Base-by-base conservation (phyloP, 53 echinoderm and acorn worm species). In the Holothuria scabra region DNA sequence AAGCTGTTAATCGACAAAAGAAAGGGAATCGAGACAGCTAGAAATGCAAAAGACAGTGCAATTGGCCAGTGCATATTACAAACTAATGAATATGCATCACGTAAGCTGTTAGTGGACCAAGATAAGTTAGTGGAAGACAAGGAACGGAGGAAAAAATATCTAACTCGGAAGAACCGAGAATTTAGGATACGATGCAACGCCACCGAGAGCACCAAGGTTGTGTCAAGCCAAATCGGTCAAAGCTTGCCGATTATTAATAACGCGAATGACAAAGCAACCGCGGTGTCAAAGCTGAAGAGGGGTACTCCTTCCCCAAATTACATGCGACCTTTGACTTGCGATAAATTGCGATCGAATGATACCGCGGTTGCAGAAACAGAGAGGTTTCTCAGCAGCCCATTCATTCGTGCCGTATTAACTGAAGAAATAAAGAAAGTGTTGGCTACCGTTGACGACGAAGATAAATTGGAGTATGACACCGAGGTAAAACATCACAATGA, bases 51-150 rank as follows among this genome's bases (percentile, higher is more conserved):
- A 41, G 94, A 92, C 59, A 94, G 93, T 63, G 94, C 94, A 8
- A 92, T 92, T 34, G 97, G 97, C 0, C 94, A 90, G 66, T 96
- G 97, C 74, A 93, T 96, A 33, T 76, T 96, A 52, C 91, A 87
- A 18, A 46, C 90, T 0, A 96, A 94, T 76, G 92, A 94, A 56
- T 96, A 96, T 80, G 91, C 94, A 67, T 83, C 82, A 13, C 67
- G 97, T 46, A 61, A 85, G 56, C 83, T 96, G 16, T 68, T 79
- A 13, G 80, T 74, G 13, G 65, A 94, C 46, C 74, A 83, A 20
- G 86, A 88, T 24, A 87, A 92, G 46, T 72, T 94, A 5, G 25
- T 83, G 0, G 97, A 92, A 48, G 84, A 86, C 26, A 83, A 62
- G 60, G 94, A 96, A 46, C 69, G 81, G 59, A 87, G 68, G 33